Percentiles rank a stretch among this genome's conserved stretches.
Evolutionary conservation across 2,113 vertebrate genomes (phyloP).

Genomic region (Microcebus ravelobensis): DNA sequence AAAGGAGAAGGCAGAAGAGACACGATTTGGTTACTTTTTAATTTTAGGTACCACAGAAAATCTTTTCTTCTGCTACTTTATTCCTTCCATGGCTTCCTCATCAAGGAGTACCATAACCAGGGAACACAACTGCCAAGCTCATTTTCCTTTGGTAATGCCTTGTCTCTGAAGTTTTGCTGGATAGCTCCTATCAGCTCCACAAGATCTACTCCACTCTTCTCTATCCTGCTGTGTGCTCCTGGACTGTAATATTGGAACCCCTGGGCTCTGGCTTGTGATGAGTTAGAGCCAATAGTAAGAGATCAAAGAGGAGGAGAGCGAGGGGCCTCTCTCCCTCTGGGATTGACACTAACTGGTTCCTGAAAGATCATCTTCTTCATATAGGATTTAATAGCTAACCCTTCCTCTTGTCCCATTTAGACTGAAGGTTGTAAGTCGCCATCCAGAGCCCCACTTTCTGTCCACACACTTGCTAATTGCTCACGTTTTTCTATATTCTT

Average conservation of each 20-base stretch:
- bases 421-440: neutral
- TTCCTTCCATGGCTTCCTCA: neutral
- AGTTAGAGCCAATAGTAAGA: neutral
- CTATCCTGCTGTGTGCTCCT: neutral
- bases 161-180: neutral
- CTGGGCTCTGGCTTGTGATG: neutral
- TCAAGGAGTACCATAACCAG: neutral
- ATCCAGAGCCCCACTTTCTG: accelerated
- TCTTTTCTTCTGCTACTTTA: neutral
- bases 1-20: neutral
- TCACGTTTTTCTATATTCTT: neutral
- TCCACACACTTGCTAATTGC: neutral
- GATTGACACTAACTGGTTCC: neutral
- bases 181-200: neutral
- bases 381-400: neutral
- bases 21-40: neutral
- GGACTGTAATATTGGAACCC: neutral
- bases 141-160: neutral
- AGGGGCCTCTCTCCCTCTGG: accelerated
- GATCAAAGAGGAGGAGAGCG: neutral
- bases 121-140: neutral
- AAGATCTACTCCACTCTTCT: neutral
- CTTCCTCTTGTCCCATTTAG: neutral
- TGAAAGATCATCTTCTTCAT: neutral
- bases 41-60: neutral